phyloP scores from a whole-genome alignment of 2,797 vertebrate species.

The Mus caroli region DNA sequence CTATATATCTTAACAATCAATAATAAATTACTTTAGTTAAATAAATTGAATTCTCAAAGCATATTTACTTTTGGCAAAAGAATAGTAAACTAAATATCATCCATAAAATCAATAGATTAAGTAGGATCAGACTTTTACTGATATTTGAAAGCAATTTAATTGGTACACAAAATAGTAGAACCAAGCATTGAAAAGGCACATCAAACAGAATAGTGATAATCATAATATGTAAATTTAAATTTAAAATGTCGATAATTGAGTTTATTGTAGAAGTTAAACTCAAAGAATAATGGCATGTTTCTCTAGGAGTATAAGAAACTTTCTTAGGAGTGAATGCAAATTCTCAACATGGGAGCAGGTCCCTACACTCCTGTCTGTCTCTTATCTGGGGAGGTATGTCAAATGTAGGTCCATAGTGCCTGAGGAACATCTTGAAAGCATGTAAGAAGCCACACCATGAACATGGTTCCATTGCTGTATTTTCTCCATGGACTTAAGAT shows the following conservation, averaged over 20 bases:
- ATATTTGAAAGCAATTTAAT: conserved; percentile 36
- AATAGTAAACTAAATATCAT: background rate
- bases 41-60: background rate
- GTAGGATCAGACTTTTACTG: background rate
- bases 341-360: background rate
- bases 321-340: background rate
- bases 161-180: background rate
- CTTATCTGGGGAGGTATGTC: background rate
- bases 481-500: background rate
- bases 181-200: background rate
- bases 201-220: background rate
- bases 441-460: background rate
- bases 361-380: background rate
- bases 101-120: background rate
- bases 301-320: background rate
- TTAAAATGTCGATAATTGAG: background rate
- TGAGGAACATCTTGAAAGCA: conserved; percentile 48
- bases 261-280: background rate
- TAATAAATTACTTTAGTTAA: background rate
- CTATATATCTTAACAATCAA: conserved; percentile 21
- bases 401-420: rapidly evolving
- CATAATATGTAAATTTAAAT: background rate
- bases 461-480: background rate
- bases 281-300: conserved; percentile 5
- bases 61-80: background rate